Conservation (phyloP, 2,888 invertebrate genomes). For the Eurois occulta region DNA sequence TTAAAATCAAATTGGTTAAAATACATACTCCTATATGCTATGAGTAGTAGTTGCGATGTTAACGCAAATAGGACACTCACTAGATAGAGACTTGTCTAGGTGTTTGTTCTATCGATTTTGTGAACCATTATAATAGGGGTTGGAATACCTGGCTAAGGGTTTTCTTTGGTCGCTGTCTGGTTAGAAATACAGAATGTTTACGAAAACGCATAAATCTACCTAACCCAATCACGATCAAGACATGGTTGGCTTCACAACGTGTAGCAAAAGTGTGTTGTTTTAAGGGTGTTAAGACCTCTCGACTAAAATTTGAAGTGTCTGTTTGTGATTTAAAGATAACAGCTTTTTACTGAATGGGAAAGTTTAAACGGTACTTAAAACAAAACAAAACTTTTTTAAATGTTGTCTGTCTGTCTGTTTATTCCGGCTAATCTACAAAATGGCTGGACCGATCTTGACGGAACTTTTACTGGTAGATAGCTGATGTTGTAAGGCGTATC, state of each 20-base stretch:
- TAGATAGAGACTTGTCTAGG: conserved; percentile 21
- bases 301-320: too few species aligned
- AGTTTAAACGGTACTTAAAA: too few species aligned
- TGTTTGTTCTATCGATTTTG: conserved; percentile 51
- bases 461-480: too few species aligned
- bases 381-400: too few species aligned
- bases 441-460: too few species aligned
- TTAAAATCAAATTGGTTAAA: too few species aligned
- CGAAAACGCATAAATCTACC: neutral
- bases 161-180: conserved; percentile 26
- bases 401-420: too few species aligned
- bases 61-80: conserved; percentile 17
- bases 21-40: neutral
- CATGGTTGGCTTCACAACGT: neutral
- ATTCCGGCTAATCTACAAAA: too few species aligned
- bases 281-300: neutral
- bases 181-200: conserved; percentile 22
- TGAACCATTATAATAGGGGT: conserved; percentile 10
- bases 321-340: too few species aligned
- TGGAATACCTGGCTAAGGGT: conserved; percentile 30
- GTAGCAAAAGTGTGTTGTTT: neutral
- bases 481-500: too few species aligned
- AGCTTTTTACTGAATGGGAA: too few species aligned
- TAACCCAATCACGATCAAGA: neutral
- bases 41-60: neutral